phyloP scores from a whole-genome alignment of 1,140 invertebrate genomes.

The Drosophila pseudoobscura region DNA sequence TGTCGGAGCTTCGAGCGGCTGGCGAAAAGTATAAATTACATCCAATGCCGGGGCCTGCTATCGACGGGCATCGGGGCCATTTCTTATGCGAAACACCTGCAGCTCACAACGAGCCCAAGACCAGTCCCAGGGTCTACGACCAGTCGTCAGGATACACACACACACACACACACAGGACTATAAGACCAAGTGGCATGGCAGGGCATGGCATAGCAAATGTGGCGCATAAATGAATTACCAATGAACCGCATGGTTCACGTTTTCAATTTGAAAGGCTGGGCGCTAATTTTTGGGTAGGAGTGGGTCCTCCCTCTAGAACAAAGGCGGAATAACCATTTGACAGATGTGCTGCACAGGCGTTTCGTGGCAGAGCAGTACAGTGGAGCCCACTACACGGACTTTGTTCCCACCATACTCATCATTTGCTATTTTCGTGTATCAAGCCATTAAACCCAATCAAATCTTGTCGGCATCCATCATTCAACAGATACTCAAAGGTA shows the following conservation, averaged over 20 bases:
- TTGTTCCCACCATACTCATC: neutral
- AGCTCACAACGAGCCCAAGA: constrained; percentile 28
- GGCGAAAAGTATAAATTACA: constrained; percentile 80
- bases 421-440: too few species aligned
- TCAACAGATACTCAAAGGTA: too few species aligned
- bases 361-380: constrained; percentile 12
- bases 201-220: constrained; percentile 51
- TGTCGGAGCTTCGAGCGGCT: constrained; percentile 45
- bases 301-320: constrained; percentile 30
- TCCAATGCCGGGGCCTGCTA: constrained; percentile 59
- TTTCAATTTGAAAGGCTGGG: constrained; percentile 70
- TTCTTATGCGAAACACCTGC: constrained; percentile 79
- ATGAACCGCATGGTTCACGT: constrained; percentile 78
- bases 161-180: neutral
- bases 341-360: constrained; percentile 50
- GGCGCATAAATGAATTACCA: constrained; percentile 81
- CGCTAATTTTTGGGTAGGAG: constrained; percentile 59
- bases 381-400: neutral
- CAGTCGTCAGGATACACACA: constrained; percentile 10
- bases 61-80: constrained; percentile 66
- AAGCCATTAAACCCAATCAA: too few species aligned
- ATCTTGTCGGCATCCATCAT: too few species aligned
- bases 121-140: constrained; percentile 12
- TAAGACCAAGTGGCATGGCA: neutral
- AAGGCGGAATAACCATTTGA: constrained; percentile 68